phyloP scores from a whole-genome alignment of 2,888 invertebrate species.

The Notodonta ziczac region DNA sequence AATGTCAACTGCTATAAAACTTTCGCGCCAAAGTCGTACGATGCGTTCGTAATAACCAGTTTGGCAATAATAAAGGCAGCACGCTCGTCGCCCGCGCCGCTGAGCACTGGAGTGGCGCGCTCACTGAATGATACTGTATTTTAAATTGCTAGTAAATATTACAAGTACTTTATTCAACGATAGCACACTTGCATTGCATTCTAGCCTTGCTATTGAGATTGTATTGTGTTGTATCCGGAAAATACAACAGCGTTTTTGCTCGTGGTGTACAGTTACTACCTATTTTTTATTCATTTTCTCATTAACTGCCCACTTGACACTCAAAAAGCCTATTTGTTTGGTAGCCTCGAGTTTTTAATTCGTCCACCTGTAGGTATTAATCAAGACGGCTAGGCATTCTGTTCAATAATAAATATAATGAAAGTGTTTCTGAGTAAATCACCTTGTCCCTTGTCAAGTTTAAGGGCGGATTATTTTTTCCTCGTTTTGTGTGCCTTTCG shows the following conservation, averaged over 20 bases:
- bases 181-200: slow-evolving; percentile 37
- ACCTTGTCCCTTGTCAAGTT: not conserved
- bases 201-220: slow-evolving; percentile 41
- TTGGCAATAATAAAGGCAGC: slow-evolving; percentile 40
- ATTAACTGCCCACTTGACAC: slow-evolving; percentile 21
- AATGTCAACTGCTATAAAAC: slow-evolving; percentile 38
- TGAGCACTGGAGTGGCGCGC: slow-evolving; percentile 59
- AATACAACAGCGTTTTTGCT: slow-evolving; percentile 21
- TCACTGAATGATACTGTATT: slow-evolving; percentile 50
- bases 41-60: slow-evolving; percentile 45
- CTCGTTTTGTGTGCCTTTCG: not conserved
- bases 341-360: slow-evolving; percentile 5
- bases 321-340: slow-evolving; percentile 4
- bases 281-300: slow-evolving; percentile 15
- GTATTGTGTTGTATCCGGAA: slow-evolving; percentile 37
- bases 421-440: not conserved
- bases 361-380: not conserved
- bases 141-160: slow-evolving; percentile 54
- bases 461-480: not conserved
- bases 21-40: slow-evolving; percentile 64
- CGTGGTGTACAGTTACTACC: slow-evolving; percentile 13
- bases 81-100: slow-evolving; percentile 64
- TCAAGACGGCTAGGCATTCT: not conserved
- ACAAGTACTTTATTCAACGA: slow-evolving; percentile 42
- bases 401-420: not conserved